Evolutionary conservation across 2,888 invertebrate species (phyloP).

Genomic region (Lumbricus terrestris): DNA sequence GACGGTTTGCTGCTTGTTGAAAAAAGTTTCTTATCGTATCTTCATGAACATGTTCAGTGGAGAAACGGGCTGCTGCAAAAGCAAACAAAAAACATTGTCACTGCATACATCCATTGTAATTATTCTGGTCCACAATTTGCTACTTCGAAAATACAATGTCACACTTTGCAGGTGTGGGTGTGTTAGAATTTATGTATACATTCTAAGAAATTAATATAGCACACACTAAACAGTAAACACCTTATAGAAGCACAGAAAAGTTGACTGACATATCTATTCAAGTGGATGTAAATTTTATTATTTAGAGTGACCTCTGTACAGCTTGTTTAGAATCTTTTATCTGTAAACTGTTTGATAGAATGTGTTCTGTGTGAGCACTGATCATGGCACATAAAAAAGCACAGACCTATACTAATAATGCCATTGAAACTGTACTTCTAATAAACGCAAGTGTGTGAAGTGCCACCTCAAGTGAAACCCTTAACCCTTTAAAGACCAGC

Average conservation of each 20-base stretch:
- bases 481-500: no score
- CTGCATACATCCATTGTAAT: not conserved
- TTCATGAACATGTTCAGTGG: conserved; percentile 41
- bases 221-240: not conserved
- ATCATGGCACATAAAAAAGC: no score
- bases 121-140: not conserved
- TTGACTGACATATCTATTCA: not conserved
- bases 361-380: no score
- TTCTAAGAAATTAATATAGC: not conserved
- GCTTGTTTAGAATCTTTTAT: no score
- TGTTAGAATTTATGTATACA: not conserved
- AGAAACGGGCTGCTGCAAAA: conserved; percentile 37
- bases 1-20: not conserved
- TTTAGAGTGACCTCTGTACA: not conserved
- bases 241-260: not conserved
- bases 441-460: no score
- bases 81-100: not conserved
- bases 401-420: no score
- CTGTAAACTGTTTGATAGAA: no score
- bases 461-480: no score
- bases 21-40: conserved; percentile 33
- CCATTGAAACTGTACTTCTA: no score
- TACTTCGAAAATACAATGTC: not conserved
- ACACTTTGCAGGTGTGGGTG: not conserved
- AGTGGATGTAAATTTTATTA: not conserved